phyloP scores from a whole-genome alignment of 2,797 vertebrate species.

The Parauchenoglanis ngamensis region DNA sequence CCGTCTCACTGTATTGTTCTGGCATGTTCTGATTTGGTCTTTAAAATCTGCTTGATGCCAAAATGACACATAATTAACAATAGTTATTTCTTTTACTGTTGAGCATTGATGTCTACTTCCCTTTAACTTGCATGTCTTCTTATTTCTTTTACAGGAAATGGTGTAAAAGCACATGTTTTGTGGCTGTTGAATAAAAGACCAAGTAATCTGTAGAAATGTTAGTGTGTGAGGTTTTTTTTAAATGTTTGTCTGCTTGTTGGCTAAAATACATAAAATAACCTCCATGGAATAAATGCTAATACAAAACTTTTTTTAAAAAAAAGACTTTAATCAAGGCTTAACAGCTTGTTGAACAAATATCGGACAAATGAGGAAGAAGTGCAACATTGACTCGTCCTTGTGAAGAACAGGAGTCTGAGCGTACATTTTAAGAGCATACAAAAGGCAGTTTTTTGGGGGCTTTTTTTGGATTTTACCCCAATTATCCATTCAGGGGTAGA shows the following conservation, averaged over 20 bases:
- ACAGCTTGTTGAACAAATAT: neutral
- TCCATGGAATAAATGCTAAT: neutral
- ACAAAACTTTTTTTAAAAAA: no score
- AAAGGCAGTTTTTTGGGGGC: neutral
- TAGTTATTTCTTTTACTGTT: constrained; percentile 15
- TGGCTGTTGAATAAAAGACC: constrained; percentile 21
- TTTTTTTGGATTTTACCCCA: constrained; percentile 20
- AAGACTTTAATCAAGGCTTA: neutral
- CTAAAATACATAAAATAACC: neutral
- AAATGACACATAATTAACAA: neutral
- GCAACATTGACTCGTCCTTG: neutral
- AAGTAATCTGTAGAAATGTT: constrained; percentile 19
- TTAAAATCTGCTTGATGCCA: neutral
- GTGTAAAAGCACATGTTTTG: constrained; percentile 20
- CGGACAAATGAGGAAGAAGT: constrained; percentile 21
- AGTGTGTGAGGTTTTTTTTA: neutral
- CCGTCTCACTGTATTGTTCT: neutral
- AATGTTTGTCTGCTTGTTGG: neutral
- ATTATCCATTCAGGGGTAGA: neutral
- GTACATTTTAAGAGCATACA: neutral
- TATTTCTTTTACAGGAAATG: constrained; percentile 38
- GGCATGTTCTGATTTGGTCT: neutral
- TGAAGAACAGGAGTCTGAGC: constrained; percentile 8
- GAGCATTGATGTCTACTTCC: neutral
- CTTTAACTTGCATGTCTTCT: constrained; percentile 9